Base-by-base conservation (phyloP, 2,888 invertebrate species). In the Limnephilus rhombicus region DNA sequence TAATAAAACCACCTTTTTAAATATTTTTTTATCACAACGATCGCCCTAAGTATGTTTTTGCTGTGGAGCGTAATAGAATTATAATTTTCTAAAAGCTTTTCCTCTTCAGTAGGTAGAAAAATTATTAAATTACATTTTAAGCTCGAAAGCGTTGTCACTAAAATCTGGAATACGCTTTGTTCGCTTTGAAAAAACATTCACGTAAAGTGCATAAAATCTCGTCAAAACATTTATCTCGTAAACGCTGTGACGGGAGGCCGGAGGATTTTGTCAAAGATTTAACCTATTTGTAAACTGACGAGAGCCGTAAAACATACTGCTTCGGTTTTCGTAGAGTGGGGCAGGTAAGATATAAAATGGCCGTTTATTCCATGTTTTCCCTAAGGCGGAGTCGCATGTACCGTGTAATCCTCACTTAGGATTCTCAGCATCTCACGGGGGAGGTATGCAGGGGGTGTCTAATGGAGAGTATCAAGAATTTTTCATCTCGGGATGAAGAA, bases 381-480 rank as follows among this genome's bases (percentile, higher is more conserved):
- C 82, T 24, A 37, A 83, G 82, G 82, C 34, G 34, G 34, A 83
- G 82, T 29, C 3, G 34, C 82, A 15, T 31, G 82, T 83, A 83
- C 31, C 82, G 31, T 31, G 82, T 83, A 83, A 83, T 83, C 82
- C 82, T 37, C 82, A 83, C 82, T 83, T 83, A 34, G 82, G 82
- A 83, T 83, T 83, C 18, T 34, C 82, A 7, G 68, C 68, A n/a
- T 34, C 34, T 34, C 82, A 12, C 34, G 11, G 82, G 31, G 82
- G 82, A 18, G 34, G 82, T 31, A 15, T 31, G 34, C 5, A 9
- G 82, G 34, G 34, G 82, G 18, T 9, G 82, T 37, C 82, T 34
- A 68, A 31, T 37, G 34, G 15, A 31, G 82, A 83, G 34, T 34
- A 83, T 83, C 82, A 34, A 83, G 82, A 83, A 83, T 83, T 83